Conservation (phyloP, 2,113 vertebrate genomes). For the Leptobrachium ailaonicum region DNA sequence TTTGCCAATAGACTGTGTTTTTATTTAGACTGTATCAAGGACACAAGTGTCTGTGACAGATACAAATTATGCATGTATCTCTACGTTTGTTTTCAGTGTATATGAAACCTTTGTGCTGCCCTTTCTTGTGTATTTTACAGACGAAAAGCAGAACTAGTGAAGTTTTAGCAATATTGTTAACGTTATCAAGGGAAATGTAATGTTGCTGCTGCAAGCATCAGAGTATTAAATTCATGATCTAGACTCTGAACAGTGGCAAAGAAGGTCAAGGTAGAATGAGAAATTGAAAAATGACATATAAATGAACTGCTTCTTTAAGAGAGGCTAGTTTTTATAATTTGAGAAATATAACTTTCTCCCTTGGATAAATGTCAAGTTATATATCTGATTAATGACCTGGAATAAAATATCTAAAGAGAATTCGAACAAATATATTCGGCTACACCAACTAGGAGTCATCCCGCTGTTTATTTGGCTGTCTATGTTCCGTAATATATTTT, state of each 20-base stretch:
- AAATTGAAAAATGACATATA: not conserved
- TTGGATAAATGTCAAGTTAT: constrained; percentile 10
- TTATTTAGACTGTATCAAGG: not conserved
- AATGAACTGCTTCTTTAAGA: not conserved
- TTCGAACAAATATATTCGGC: constrained; percentile 10
- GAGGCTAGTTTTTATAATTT: not conserved
- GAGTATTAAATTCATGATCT: too few species aligned
- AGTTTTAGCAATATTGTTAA: too few species aligned
- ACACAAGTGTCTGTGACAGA: not conserved
- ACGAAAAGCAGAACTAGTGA: too few species aligned
- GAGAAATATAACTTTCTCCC: not conserved
- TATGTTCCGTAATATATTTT: not conserved
- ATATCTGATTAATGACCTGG: constrained; percentile 4
- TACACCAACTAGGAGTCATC: constrained; percentile 8
- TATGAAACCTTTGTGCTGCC: too few species aligned
- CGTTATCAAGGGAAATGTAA: too few species aligned
- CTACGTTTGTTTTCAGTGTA: not conserved
- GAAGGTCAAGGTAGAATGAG: too few species aligned
- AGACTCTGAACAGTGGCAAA: too few species aligned
- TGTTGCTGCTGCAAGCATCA: too few species aligned
- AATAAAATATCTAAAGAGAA: constrained; percentile 16
- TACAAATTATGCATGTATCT: not conserved
- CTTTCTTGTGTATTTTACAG: too few species aligned
- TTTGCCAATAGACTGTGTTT: not conserved
- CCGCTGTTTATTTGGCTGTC: not conserved